A percentile compares a stretch with the other conserved stretches of the same genome.
phyloP scores from a whole-genome alignment of 2,113 vertebrate species.

The Panthera uncia region DNA sequence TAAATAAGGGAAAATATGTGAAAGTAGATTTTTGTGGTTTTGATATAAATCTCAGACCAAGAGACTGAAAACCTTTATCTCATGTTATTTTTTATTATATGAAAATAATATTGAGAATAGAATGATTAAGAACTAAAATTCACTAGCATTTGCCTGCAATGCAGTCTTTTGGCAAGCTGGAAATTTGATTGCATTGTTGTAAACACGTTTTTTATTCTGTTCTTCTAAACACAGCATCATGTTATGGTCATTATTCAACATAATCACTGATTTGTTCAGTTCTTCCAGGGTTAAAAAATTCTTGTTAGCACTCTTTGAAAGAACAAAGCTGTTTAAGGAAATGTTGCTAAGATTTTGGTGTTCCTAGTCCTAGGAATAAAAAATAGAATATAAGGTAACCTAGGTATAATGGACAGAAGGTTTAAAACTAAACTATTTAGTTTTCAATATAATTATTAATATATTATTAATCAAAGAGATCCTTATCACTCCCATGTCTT shows the following conservation, averaged over 20 bases:
- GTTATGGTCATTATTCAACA: not conserved
- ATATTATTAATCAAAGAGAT: not conserved
- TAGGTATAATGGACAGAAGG: not conserved
- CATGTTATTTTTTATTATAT: not conserved
- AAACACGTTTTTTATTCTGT: conserved; percentile 28
- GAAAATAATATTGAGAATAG: not conserved
- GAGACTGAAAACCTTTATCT: not conserved
- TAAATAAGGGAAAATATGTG: not conserved
- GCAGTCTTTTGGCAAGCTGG: not conserved
- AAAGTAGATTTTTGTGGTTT: not conserved
- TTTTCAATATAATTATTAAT: not conserved
- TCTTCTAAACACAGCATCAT: not conserved
- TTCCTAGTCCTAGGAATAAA: not conserved
- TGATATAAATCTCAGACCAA: conserved; percentile 1
- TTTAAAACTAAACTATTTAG: not conserved
- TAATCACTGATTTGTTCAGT: not conserved
- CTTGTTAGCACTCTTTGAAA: not conserved
- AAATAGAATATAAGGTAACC: not conserved
- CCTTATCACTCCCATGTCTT: not conserved
- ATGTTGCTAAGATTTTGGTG: not conserved
- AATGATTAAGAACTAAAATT: conserved; percentile 43
- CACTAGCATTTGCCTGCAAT: not conserved
- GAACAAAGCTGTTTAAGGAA: not conserved
- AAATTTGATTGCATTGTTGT: conserved; percentile 1
- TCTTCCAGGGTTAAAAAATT: not conserved